phyloP scores from a whole-genome alignment of 1,140 invertebrate genomes.

The Rhyzopertha dominica region DNA sequence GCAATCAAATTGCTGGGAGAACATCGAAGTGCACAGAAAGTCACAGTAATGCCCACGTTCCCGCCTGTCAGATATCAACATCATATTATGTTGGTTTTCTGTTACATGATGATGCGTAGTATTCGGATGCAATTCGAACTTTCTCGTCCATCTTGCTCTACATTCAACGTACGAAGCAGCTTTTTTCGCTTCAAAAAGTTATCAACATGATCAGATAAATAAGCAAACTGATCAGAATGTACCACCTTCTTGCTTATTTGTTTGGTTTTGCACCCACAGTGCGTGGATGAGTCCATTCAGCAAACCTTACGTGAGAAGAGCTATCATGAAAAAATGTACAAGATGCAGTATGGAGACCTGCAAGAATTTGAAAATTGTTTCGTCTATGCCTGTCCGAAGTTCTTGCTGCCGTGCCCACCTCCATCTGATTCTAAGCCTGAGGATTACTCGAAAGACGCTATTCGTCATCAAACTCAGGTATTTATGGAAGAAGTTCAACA shows the following conservation, averaged over 20 bases:
- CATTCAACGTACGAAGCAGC: constrained; percentile 93
- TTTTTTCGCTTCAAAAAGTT: constrained; percentile 87
- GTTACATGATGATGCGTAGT: constrained; percentile 99
- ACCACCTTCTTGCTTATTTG: constrained; percentile 94
- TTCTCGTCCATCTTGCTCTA: constrained; percentile 95
- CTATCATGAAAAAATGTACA: constrained; percentile 93
- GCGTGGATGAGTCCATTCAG: constrained; percentile 96
- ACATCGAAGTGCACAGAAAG: constrained; percentile 86
- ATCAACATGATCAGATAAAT: constrained; percentile 97
- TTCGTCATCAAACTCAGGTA: constrained; percentile 71
- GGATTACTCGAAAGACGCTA: constrained; percentile 76
- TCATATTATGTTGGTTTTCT: constrained; percentile 99
- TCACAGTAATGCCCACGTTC: constrained; percentile 90
- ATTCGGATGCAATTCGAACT: constrained; percentile 96
- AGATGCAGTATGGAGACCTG: constrained; percentile 93
- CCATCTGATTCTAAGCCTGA: constrained; percentile 64
- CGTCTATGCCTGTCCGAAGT: constrained; percentile 93
- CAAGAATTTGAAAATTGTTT: constrained; percentile 92
- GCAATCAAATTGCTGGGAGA: constrained; percentile 92
- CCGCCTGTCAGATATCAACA: constrained; percentile 97
- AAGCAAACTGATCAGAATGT: constrained; percentile 99
- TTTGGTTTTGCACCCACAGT: constrained; percentile 95
- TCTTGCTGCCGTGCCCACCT: constrained; percentile 87
- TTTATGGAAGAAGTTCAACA: constrained; percentile 59
- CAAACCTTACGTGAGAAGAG: constrained; percentile 86